Conservation (phyloP, 1,140 invertebrate species). For the Zaprionus tsacasi region DNA sequence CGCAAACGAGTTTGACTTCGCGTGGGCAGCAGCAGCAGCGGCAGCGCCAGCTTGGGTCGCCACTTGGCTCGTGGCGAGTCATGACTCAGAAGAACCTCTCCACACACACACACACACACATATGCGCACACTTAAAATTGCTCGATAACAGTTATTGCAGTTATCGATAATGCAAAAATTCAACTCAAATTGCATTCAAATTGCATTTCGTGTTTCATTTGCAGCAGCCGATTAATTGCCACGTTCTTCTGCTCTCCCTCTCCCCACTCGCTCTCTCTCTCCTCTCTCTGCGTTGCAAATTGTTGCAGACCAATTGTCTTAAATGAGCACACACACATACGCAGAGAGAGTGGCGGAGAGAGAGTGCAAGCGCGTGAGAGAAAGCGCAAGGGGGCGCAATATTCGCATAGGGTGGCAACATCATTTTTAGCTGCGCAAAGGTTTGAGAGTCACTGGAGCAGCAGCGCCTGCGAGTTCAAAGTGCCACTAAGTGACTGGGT, state of each 20-base stretch:
- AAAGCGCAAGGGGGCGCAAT: constrained; percentile 5
- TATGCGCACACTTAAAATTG: neutral
- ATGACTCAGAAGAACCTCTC: constrained; percentile 41
- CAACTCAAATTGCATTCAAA: constrained; percentile 6
- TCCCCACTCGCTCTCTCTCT: too few relatives aligned
- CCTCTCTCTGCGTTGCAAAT: constrained; percentile 28
- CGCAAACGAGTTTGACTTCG: constrained; percentile 50
- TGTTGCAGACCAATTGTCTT: constrained; percentile 59
- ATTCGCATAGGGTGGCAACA: constrained; percentile 22
- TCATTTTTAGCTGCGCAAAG: constrained; percentile 36
- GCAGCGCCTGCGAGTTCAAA: constrained; percentile 52
- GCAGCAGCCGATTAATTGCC: constrained; percentile 19
- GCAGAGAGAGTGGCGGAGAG: neutral
- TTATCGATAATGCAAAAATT: constrained; percentile 31
- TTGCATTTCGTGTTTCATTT: constrained; percentile 9
- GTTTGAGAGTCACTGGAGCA: constrained; percentile 54
- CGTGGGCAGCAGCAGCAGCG: constrained; percentile 34
- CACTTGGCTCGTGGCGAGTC: constrained; percentile 52
- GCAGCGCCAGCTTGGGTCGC: constrained; percentile 18
- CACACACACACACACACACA: constrained; percentile 17
- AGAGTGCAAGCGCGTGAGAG: neutral
- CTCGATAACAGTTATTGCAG: constrained; percentile 23
- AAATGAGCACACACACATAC: constrained; percentile 38
- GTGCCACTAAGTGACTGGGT: constrained; percentile 77
- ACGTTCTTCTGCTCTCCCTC: neutral